Conservation (phyloP, 2,888 invertebrate species). For the Apeira syringaria region DNA sequence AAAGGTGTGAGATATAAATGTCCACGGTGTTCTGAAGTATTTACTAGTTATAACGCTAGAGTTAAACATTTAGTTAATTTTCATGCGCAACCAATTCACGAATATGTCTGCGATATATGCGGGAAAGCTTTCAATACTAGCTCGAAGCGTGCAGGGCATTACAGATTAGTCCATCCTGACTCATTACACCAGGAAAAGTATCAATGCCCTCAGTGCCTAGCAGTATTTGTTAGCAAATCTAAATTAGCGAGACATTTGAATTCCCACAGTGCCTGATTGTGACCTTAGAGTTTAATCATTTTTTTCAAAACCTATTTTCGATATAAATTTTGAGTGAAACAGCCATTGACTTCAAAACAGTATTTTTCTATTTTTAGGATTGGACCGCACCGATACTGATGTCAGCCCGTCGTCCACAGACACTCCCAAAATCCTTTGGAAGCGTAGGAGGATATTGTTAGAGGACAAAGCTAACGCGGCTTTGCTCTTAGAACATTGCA, state of each 20-base stretch:
- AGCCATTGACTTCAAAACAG: conserved; percentile 26
- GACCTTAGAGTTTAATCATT: conserved; percentile 1
- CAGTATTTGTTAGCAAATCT: conserved; percentile 50
- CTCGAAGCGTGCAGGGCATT: conserved; percentile 60
- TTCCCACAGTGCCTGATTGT: too few species aligned
- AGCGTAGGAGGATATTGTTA: conserved; percentile 44
- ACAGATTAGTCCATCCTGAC: conserved; percentile 49
- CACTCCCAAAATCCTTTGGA: conserved; percentile 47
- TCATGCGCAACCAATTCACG: conserved; percentile 53
- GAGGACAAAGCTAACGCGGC: conserved; percentile 60
- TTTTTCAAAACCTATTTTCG: neutral
- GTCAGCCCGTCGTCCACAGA: conserved; percentile 25
- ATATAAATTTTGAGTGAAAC: conserved; percentile 14
- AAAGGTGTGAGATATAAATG: conserved; percentile 67
- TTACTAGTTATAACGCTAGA: conserved; percentile 63
- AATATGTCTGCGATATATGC: conserved; percentile 56
- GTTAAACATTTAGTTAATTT: conserved; percentile 61
- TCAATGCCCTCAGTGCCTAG: conserved; percentile 52
- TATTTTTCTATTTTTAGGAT: conserved; percentile 51
- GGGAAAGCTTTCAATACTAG: conserved; percentile 57
- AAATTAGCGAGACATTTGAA: conserved; percentile 52
- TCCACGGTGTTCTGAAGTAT: conserved; percentile 64
- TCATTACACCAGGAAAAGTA: conserved; percentile 40
- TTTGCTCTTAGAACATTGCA: conserved; percentile 55
- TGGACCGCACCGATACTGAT: conserved; percentile 30